A percentile compares a stretch with the other conserved stretches of the same genome.
phyloP scores from a whole-genome alignment of 2,113 vertebrate genomes.

The Esox niger region DNA sequence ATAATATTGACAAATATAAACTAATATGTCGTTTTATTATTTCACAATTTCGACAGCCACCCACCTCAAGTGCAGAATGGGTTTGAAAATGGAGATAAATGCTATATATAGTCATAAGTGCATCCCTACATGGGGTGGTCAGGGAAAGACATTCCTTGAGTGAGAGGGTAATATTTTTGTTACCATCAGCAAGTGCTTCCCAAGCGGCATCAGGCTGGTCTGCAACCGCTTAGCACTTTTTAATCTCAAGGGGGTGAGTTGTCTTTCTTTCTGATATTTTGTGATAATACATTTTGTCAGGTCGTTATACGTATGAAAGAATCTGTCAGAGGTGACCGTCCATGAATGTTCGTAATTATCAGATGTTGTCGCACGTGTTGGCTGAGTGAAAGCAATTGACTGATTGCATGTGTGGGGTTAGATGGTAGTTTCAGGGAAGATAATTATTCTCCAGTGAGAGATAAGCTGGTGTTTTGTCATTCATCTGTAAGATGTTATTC shows the following conservation, averaged over 20 bases:
- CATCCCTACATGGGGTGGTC: constrained; percentile 88
- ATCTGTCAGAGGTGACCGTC: not conserved
- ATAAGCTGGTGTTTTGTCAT: not conserved
- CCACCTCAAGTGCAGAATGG: constrained; percentile 29
- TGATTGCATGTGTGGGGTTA: constrained; percentile 7
- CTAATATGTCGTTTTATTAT: not conserved
- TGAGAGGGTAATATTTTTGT: constrained; percentile 81
- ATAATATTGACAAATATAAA: not conserved
- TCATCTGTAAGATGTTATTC: constrained; percentile 28
- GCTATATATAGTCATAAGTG: constrained; percentile 92
- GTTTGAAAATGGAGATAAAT: constrained; percentile 62
- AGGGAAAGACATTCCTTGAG: constrained; percentile 74
- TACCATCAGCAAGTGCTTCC: constrained; percentile 77
- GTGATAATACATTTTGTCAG: not conserved
- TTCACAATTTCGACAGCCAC: not conserved
- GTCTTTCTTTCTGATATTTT: constrained; percentile 43
- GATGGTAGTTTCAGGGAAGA: constrained; percentile 5
- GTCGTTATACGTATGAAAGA: not conserved
- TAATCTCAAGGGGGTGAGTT: constrained; percentile 81
- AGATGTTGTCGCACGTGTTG: not conserved
- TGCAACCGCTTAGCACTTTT: constrained; percentile 66
- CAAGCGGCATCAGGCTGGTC: constrained; percentile 71
- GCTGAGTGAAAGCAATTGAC: constrained; percentile 6
- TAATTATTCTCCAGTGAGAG: constrained; percentile 32
- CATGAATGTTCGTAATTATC: not conserved